These are phyloP conservation scores for Drepanosiphum platanoidis DNA, from an alignment of 2,888 invertebrate genomes.

Conservation along the genomic window DNA sequence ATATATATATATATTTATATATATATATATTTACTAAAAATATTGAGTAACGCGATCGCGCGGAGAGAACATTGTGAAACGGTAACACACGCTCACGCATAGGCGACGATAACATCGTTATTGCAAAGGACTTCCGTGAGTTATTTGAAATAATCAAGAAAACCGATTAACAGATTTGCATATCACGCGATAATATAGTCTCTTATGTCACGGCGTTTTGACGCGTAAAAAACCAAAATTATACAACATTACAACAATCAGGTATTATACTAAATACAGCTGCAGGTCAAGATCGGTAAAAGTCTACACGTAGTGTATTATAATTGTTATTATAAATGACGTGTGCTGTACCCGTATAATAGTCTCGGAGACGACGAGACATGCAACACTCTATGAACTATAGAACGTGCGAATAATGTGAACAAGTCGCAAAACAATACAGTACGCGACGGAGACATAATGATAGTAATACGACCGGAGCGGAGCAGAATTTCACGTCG, in stretches of 20 bases:
- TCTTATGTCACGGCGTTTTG: background rate
- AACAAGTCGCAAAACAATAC: too few relatives aligned
- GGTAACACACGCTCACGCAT: background rate
- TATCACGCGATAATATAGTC: background rate
- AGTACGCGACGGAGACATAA: too few relatives aligned
- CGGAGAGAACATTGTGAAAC: constrained; percentile 7
- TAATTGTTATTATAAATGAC: too few relatives aligned
- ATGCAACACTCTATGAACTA: too few relatives aligned
- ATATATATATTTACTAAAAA: too few relatives aligned
- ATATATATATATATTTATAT: too few relatives aligned
- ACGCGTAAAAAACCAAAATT: background rate
- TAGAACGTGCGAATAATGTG: too few relatives aligned
- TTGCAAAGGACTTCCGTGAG: background rate
- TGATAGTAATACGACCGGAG: background rate
- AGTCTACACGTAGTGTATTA: background rate
- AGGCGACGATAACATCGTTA: background rate
- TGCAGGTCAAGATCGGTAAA: background rate
- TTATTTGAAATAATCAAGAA: background rate
- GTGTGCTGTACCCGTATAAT: too few relatives aligned
- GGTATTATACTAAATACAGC: background rate
- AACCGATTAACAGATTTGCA: background rate
- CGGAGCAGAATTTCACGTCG: background rate
- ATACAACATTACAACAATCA: too few relatives aligned
- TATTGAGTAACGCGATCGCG: background rate
- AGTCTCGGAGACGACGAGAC: too few relatives aligned